A percentile compares a stretch with the other conserved stretches of the same genome.
Conservation (phyloP, 2,888 invertebrate genomes). For the Pristionchus arcanus region DNA sequence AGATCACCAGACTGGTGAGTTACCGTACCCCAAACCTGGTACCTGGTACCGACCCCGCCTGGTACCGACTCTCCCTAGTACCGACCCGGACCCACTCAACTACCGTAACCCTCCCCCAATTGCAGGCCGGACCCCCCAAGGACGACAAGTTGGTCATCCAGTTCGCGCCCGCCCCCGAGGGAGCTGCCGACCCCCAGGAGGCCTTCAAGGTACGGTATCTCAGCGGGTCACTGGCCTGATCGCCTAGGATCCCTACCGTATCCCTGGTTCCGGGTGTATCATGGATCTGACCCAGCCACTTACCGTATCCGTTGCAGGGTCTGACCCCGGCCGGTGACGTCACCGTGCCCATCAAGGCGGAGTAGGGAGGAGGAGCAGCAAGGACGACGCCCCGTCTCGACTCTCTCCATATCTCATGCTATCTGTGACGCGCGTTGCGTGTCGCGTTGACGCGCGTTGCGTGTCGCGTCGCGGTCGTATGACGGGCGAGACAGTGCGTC, state of each 20-base stretch:
- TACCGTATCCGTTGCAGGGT: not conserved
- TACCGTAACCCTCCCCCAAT: conserved; percentile 8
- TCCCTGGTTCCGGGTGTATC: not conserved
- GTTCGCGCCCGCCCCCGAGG: conserved; percentile 53
- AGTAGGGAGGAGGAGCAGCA: not conserved
- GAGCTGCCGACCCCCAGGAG: conserved; percentile 51
- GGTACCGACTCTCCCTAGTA: not conserved
- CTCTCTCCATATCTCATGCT: not conserved
- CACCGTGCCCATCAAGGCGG: conserved; percentile 49
- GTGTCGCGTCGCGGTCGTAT: not conserved
- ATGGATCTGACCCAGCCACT: not conserved
- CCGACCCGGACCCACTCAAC: no score
- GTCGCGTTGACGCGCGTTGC: not conserved
- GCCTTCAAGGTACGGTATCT: conserved; percentile 44
- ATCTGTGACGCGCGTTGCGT: not conserved
- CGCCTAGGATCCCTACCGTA: not conserved
- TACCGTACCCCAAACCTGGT: not conserved
- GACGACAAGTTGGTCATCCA: conserved; percentile 54
- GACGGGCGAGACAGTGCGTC: not conserved
- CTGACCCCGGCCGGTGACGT: conserved; percentile 51
- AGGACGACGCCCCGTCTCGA: not conserved
- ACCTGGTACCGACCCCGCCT: not conserved
- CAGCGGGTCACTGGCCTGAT: not conserved
- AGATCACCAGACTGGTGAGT: conserved; percentile 53
- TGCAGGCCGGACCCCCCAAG: conserved; percentile 51